Evolutionary conservation across 2,888 invertebrate species (phyloP).

Genomic region (Thereva unica): DNA sequence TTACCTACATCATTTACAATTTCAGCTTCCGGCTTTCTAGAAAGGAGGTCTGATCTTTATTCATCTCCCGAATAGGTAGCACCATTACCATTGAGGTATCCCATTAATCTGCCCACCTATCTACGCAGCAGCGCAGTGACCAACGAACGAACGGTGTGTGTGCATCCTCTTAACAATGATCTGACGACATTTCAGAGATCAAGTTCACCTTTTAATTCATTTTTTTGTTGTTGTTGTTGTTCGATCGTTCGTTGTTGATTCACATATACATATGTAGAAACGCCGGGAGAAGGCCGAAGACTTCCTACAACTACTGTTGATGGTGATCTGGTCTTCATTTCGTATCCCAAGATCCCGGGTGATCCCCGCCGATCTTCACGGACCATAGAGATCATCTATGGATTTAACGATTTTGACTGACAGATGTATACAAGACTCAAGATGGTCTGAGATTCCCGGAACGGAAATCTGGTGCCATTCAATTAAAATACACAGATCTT

Average conservation of each 20-base stretch:
- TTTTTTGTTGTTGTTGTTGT: no score
- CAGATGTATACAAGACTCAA: constrained; percentile 22
- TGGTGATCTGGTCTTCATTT: neutral
- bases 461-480: constrained; percentile 30
- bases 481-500: constrained; percentile 21
- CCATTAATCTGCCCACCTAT: constrained; percentile 28
- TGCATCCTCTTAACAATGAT: constrained; percentile 13
- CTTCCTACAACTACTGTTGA: neutral
- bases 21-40: constrained; percentile 22
- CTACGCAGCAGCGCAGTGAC: neutral
- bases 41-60: neutral
- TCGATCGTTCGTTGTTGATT: no score
- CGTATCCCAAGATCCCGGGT: neutral
- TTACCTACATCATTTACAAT: no score
- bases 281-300: neutral
- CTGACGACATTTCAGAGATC: constrained; percentile 11
- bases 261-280: neutral
- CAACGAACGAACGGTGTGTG: neutral
- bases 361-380: neutral
- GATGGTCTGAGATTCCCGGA: constrained; percentile 8
- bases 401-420: constrained; percentile 23
- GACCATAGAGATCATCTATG: neutral
- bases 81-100: constrained; percentile 2
- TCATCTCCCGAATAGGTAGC: constrained; percentile 23
- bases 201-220: constrained; percentile 1